A percentile compares a stretch with the other conserved stretches of the same genome.
Evolutionary conservation across 2,113 vertebrate species (phyloP).

Genomic region (Chaetura pelagica): DNA sequence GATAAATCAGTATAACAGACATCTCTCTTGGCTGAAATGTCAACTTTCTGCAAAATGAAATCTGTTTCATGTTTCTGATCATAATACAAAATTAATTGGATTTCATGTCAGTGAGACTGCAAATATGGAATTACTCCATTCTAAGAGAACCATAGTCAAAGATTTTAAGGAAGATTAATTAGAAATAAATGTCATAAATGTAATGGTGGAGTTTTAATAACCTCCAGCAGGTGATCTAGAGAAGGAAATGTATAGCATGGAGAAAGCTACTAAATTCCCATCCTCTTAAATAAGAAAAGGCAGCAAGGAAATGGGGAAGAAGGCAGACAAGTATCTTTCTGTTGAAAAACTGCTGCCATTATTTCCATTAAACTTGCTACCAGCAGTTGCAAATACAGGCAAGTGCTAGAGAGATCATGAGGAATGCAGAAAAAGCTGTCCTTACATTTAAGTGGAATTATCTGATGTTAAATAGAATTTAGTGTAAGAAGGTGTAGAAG

Average conservation of each 20-base stretch:
- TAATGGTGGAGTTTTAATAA: neutral
- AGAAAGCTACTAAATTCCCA: neutral
- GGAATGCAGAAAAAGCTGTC: neutral
- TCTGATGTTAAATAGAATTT: neutral
- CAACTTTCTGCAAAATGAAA: constrained; percentile 3
- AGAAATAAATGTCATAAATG: neutral
- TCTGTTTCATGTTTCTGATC: neutral
- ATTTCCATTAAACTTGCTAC: neutral
- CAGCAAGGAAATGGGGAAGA: neutral
- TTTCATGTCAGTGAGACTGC: neutral
- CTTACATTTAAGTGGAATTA: neutral
- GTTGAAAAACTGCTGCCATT: neutral
- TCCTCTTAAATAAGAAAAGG: neutral
- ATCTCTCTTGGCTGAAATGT: neutral
- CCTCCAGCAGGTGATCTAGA: neutral
- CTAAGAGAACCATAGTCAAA: neutral
- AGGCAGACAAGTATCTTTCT: neutral
- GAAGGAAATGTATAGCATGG: neutral
- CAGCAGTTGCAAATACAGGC: neutral
- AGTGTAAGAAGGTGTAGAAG: neutral
- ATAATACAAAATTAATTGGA: constrained; percentile 9
- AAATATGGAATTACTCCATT: neutral
- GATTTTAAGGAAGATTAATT: neutral
- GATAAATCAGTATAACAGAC: neutral
- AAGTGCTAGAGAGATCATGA: neutral